Conservation (phyloP, 2,888 invertebrate genomes). For the Andrena dorsata region DNA sequence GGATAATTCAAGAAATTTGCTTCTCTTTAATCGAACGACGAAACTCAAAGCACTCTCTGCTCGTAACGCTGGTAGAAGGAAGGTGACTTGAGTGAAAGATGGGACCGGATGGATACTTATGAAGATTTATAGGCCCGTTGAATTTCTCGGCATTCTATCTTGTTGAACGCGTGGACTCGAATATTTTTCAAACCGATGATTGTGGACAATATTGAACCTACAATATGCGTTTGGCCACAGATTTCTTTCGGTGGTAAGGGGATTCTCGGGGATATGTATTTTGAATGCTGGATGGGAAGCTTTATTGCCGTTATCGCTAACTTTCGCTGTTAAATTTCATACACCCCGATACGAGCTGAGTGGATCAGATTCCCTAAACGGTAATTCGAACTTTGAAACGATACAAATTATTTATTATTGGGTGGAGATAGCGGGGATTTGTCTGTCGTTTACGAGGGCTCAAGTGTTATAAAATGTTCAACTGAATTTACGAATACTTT, state of each 20-base stretch:
- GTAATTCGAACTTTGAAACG: neutral
- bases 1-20: no score
- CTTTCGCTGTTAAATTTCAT: neutral
- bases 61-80: neutral
- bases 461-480: neutral
- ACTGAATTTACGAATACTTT: neutral
- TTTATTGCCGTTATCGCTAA: neutral
- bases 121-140: conserved; percentile 39
- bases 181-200: conserved; percentile 43
- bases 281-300: neutral
- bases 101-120: conserved; percentile 14
- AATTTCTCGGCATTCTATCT: conserved; percentile 48
- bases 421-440: neutral
- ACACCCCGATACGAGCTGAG: neutral
- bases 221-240: conserved; percentile 10
- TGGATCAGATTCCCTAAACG: neutral
- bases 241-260: conserved; percentile 17
- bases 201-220: conserved; percentile 31
- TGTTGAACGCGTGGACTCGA: conserved; percentile 48
- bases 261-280: neutral
- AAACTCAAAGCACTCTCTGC: conserved; percentile 10
- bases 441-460: neutral
- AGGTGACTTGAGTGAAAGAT: neutral
- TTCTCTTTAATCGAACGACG: neutral
- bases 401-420: neutral